Percentiles rank a stretch among this genome's conserved stretches.
These are phyloP conservation scores for Zaprionus camerounensis DNA, from an alignment of 1,140 invertebrate species.

Conservation along the genomic window DNA sequence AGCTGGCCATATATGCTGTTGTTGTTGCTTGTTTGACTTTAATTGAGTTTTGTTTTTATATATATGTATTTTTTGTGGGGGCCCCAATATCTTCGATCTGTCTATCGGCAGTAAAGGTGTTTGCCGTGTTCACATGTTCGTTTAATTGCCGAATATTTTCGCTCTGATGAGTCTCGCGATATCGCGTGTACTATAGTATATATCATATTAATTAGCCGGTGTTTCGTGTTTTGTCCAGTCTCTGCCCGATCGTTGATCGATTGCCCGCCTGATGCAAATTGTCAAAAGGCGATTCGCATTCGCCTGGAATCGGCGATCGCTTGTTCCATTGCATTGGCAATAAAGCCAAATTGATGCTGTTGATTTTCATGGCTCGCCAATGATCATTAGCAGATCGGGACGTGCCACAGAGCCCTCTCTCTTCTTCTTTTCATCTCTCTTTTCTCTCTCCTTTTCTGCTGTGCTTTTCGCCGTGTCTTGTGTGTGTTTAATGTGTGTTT, in stretches of 20 bases:
- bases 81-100: constrained; percentile 20
- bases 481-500: constrained; percentile 74
- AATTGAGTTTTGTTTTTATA: constrained; percentile 71
- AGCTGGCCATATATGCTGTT: constrained; percentile 15
- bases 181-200: constrained; percentile 14
- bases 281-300: constrained; percentile 52
- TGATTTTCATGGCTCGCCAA: constrained; percentile 43
- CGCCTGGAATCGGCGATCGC: constrained; percentile 3
- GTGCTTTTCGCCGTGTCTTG: constrained; percentile 35
- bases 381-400: constrained; percentile 54
- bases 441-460: constrained; percentile 24
- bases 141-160: constrained; percentile 48
- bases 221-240: constrained; percentile 5
- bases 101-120: constrained; percentile 30
- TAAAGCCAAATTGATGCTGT: constrained; percentile 52
- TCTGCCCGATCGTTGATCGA: constrained; percentile 54
- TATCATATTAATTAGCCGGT: constrained; percentile 53
- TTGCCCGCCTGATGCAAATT: constrained; percentile 73
- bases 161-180: constrained; percentile 22
- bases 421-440: background rate
- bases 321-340: constrained; percentile 41
- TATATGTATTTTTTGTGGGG: constrained; percentile 4
- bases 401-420: constrained; percentile 51
- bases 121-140: constrained; percentile 43
- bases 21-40: constrained; percentile 52